phyloP scores from a whole-genome alignment of 2,888 invertebrate genomes.

The Pinctada fucata region DNA sequence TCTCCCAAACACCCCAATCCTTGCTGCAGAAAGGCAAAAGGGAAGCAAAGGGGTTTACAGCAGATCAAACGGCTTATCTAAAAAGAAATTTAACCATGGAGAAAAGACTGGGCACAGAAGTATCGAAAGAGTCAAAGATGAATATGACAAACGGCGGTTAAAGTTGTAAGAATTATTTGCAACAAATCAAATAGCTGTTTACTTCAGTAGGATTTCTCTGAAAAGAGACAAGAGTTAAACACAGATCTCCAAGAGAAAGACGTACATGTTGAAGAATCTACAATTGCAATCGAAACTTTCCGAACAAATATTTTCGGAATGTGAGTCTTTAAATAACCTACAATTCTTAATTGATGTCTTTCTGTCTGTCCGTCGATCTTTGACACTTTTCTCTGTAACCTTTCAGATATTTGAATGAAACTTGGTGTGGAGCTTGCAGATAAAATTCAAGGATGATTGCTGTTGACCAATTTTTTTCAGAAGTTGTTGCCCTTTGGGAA shows the following conservation, averaged over 20 bases:
- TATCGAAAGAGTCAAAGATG: constrained; percentile 16
- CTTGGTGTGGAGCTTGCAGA: no score
- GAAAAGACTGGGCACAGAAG: constrained; percentile 22
- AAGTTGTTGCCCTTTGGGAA: no score
- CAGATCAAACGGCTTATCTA: constrained; percentile 15
- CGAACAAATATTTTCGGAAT: neutral
- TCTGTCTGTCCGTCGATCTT: no score
- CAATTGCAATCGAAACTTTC: neutral
- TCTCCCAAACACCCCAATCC: neutral
- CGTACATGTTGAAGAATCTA: constrained; percentile 2
- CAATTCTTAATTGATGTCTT: no score
- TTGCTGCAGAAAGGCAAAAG: constrained; percentile 20
- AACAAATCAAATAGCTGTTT: constrained; percentile 20
- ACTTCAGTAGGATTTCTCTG: constrained; percentile 12
- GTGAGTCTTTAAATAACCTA: no score
- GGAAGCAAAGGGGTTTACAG: constrained; percentile 15
- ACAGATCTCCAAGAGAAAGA: neutral
- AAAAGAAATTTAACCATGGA: constrained; percentile 20
- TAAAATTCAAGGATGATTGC: no score
- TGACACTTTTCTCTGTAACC: no score
- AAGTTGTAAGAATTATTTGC: constrained; percentile 9
- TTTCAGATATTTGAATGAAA: no score
- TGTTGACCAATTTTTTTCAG: no score
- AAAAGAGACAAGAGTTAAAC: constrained; percentile 2
- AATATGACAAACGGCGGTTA: constrained; percentile 8